Base-by-base conservation (phyloP, 92 coral and sea anemone species). In the Zoanthus solanderi region DNA sequence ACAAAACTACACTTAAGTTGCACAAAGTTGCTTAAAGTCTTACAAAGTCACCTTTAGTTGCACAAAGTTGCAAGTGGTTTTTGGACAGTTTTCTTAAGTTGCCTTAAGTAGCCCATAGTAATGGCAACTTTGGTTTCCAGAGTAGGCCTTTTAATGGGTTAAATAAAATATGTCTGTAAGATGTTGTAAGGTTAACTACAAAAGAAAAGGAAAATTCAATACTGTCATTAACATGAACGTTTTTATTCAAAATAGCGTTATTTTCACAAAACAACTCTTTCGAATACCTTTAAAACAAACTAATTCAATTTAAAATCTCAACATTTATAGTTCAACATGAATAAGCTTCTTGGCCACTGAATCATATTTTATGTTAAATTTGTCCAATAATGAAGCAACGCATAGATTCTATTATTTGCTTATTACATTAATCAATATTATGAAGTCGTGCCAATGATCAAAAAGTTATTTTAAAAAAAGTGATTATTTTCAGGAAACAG, bases 391-490 rank as follows among this genome's bases (percentile, higher is more conserved):
- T 57, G 42, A 63, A 87, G 75, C 84, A 87, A 77, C 16, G 77
- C 90, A 78, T 87, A 63, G 44, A 75, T 42, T 71, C 88, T 66
- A 42, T 84, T 18, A 42, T 84, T 66, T 66, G 47, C 0, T 83
- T 61, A 83, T 28, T 83, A 76, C 87, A 83, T 18, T 56, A 83
- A 83, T 83, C 87, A 83, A 83, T 83, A 69, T 83, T 54, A 42
- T 83, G 87, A 83, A 83, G 87, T 83, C 75, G 4, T 83, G 87
- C 87, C 65, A 76, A 71, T 68, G 80, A 83, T 57, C 63, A 57
- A 57, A 57, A 57, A 57, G 63, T 57, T 3, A 57, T 1, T 15
- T 57, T 57, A 3, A 57, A 57, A 57, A 57, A 57, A 57, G 17
- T 3, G 63, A 9, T 76, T 76, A 76, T n/a, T 76, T 76, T 76